A percentile compares a stretch with the other conserved stretches of the same genome.
phyloP scores from a whole-genome alignment of 2,797 vertebrate genomes.

The Sparidentex hasta region DNA sequence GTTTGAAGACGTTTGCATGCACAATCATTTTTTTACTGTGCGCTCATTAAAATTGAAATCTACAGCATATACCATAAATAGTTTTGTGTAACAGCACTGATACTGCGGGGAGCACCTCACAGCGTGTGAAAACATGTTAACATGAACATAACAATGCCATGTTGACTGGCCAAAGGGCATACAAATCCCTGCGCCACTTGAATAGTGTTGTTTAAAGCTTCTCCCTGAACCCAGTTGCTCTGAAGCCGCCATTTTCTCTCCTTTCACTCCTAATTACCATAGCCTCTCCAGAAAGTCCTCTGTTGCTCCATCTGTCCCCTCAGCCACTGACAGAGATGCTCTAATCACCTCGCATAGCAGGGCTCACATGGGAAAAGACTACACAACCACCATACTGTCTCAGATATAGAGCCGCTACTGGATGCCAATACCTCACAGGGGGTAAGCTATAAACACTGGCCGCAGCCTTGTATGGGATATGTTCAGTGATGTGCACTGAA shows the following conservation, averaged over 20 bases:
- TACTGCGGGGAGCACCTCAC: conserved; percentile 61
- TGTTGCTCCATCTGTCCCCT: conserved; percentile 88
- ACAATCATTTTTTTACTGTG: neutral
- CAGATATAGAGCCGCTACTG: conserved; percentile 74
- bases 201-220: conserved; percentile 80
- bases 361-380: conserved; percentile 82
- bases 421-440: conserved; percentile 81
- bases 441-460: conserved; percentile 80
- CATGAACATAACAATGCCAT: conserved; percentile 78
- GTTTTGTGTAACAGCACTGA: conserved; percentile 41
- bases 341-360: conserved; percentile 85
- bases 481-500: conserved; percentile 80
- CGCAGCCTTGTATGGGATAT: conserved; percentile 80
- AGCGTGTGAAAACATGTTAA: conserved; percentile 79
- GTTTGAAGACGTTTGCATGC: neutral
- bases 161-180: conserved; percentile 79
- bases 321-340: conserved; percentile 81
- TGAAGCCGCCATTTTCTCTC: conserved; percentile 81
- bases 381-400: conserved; percentile 80
- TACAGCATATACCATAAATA: conserved; percentile 14
- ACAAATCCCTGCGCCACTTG: conserved; percentile 75
- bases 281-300: conserved; percentile 85
- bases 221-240: conserved; percentile 81
- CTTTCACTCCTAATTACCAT: conserved; percentile 87
- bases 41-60: neutral